Evolutionary conservation across 2,888 invertebrate species (phyloP).

Genomic region (Lomographa bimaculata): DNA sequence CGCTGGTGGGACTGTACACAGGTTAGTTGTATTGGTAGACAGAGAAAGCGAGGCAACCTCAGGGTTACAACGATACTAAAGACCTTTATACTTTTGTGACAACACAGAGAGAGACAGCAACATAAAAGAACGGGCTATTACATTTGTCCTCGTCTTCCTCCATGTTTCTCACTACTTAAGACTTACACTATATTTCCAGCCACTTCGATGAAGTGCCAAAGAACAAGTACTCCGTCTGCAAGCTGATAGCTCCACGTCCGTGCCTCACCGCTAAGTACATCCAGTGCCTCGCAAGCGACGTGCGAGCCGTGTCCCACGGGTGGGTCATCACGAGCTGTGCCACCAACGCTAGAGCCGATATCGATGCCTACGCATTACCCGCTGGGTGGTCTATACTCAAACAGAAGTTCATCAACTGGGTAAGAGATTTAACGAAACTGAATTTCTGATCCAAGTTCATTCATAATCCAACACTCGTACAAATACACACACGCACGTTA

Average conservation of each 20-base stretch:
- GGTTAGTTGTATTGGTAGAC: conserved; percentile 54
- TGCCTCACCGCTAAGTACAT: conserved; percentile 90
- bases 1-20: conserved; percentile 85
- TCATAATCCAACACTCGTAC: no score
- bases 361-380: conserved; percentile 81
- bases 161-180: no score
- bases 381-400: conserved; percentile 84
- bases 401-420: conserved; percentile 70
- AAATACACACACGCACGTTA: no score
- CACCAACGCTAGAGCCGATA: conserved; percentile 36
- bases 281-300: conserved; percentile 86
- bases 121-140: no score
- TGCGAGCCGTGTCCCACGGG: conserved; percentile 85
- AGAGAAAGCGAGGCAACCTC: no score
- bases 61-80: no score
- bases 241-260: conserved; percentile 87
- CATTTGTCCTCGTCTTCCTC: no score
- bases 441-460: no score
- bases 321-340: conserved; percentile 87
- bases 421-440: no score
- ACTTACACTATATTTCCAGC: conserved; percentile 47
- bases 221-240: conserved; percentile 79
- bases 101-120: no score
- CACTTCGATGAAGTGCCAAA: conserved; percentile 82
- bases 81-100: no score